Conservation (phyloP, 2,797 vertebrate genomes). For the Coluber constrictor region DNA sequence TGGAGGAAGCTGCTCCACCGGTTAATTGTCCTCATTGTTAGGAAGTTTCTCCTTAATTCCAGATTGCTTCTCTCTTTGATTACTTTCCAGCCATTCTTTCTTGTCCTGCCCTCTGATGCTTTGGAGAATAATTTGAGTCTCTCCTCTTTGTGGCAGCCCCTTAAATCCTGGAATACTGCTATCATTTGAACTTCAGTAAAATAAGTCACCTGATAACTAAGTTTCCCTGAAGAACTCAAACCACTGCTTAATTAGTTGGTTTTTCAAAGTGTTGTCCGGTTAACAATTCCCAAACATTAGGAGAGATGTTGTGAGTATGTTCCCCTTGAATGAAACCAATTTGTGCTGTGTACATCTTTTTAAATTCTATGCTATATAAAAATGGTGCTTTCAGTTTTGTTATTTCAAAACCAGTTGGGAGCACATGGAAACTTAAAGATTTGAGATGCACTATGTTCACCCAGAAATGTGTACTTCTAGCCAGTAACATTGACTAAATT, state of each 20-base stretch:
- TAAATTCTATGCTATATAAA: not conserved
- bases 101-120: too few species aligned
- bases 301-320: not conserved
- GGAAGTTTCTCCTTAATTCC: too few species aligned
- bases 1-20: too few species aligned
- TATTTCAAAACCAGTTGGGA: not conserved
- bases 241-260: not conserved
- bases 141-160: too few species aligned
- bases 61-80: too few species aligned
- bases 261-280: not conserved
- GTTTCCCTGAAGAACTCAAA: not conserved
- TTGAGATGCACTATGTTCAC: not conserved
- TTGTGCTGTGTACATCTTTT: not conserved
- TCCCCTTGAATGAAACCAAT: not conserved
- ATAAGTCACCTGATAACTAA: not conserved
- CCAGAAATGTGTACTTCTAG: not conserved
- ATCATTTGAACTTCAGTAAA: not conserved
- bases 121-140: too few species aligned
- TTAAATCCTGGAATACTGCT: too few species aligned
- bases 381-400: not conserved
- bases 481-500: not conserved
- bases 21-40: too few species aligned
- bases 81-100: too few species aligned
- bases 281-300: not conserved
- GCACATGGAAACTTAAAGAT: not conserved